Conservation (phyloP, 2,888 invertebrate genomes). For the Stratiomys singularior region DNA sequence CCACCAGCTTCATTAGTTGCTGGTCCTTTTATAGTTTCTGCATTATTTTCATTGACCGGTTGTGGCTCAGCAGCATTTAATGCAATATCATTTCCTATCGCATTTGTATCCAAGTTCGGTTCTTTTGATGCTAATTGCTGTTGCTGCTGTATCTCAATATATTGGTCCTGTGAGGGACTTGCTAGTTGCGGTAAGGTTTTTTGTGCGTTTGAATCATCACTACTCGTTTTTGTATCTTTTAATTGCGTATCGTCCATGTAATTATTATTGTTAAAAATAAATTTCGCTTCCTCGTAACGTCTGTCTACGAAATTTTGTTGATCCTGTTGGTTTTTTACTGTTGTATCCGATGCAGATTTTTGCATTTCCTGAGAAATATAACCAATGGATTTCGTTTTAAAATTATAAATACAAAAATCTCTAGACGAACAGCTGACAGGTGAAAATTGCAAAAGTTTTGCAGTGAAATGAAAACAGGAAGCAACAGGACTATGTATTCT, state of each 20-base stretch:
- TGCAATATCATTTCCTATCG: slow-evolving; percentile 53
- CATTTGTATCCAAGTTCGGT: slow-evolving; percentile 32
- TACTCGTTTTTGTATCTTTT: neutral
- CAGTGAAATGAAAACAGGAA: too few species aligned
- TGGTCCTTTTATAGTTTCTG: neutral
- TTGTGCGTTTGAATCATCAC: slow-evolving; percentile 31
- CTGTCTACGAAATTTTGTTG: slow-evolving; percentile 23
- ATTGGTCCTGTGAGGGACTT: slow-evolving; percentile 19
- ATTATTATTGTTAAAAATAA: slow-evolving; percentile 18
- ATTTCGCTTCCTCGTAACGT: neutral
- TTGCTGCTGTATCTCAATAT: slow-evolving; percentile 17
- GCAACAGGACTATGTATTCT: too few species aligned
- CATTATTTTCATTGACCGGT: slow-evolving; percentile 38
- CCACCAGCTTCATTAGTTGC: slow-evolving; percentile 36
- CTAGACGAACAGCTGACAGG: too few species aligned
- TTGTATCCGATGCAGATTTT: neutral
- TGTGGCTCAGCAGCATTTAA: slow-evolving; percentile 43
- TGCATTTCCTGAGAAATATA: neutral
- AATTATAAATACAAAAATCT: too few species aligned
- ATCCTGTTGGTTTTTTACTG: slow-evolving; percentile 34
- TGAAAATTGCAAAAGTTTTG: too few species aligned
- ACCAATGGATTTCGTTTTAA: neutral
- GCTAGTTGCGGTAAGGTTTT: slow-evolving; percentile 4
- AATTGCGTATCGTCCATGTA: neutral
- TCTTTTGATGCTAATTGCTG: slow-evolving; percentile 17